phyloP scores from a whole-genome alignment of 1,140 invertebrate species.

The Bombus confusus region DNA sequence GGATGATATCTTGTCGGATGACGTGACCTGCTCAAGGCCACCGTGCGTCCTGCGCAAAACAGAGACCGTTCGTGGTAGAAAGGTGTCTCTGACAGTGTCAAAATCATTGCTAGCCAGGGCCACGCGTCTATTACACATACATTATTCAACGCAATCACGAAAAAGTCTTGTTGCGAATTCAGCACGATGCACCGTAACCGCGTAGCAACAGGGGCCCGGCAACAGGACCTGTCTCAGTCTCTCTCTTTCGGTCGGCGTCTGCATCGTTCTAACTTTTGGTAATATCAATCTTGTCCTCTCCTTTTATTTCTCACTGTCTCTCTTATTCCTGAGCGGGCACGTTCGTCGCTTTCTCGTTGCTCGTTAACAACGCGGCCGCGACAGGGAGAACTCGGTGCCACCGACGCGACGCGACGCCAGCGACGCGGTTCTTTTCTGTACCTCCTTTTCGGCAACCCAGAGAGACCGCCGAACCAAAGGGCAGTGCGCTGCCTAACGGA shows the following conservation, averaged over 20 bases:
- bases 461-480: background rate
- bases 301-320: conserved; percentile 24
- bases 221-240: conserved; percentile 63
- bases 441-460: conserved; percentile 26
- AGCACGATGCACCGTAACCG: conserved; percentile 74
- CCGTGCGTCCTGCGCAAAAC: conserved; percentile 44
- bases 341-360: conserved; percentile 61
- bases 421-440: conserved; percentile 31
- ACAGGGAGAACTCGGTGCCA: conserved; percentile 12
- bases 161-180: conserved; percentile 75
- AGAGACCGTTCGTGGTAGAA: conserved; percentile 1
- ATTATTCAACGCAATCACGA: conserved; percentile 75
- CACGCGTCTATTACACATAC: conserved; percentile 70
- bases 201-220: conserved; percentile 74
- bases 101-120: conserved; percentile 52
- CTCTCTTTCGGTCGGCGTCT: conserved; percentile 43
- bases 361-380: conserved; percentile 57
- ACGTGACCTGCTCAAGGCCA: conserved; percentile 57
- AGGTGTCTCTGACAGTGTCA: conserved; percentile 22
- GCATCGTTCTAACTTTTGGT: conserved; percentile 10
- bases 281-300: conserved; percentile 47
- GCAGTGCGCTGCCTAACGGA: conserved; percentile 35
- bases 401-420: background rate
- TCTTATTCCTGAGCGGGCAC: conserved; percentile 34
- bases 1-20: conserved; percentile 60